Conservation (phyloP, 2,888 invertebrate species). For the Oxycera nigricornis region DNA sequence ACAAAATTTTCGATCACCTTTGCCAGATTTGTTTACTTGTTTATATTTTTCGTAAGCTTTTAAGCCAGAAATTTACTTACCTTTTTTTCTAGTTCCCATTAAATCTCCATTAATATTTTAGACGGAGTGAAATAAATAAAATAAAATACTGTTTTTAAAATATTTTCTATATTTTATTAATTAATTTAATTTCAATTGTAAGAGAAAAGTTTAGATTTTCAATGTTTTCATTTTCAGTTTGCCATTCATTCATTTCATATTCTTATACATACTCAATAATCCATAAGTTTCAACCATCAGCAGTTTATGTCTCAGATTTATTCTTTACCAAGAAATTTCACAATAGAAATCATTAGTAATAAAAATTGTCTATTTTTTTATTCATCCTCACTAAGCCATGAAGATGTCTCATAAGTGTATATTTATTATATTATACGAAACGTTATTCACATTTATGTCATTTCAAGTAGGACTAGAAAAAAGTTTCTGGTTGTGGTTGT, state of each 20-base stretch:
- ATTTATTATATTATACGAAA: background rate
- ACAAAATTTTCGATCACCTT: no score
- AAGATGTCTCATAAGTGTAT: slow-evolving; percentile 10
- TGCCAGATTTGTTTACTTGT: no score
- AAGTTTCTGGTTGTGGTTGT: background rate
- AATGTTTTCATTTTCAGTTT: background rate
- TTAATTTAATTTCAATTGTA: slow-evolving; percentile 28
- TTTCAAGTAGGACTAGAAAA: background rate
- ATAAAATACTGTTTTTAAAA: slow-evolving; percentile 1
- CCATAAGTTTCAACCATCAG: background rate
- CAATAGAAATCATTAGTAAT: slow-evolving; percentile 22
- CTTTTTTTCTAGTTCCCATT: background rate
- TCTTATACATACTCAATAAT: background rate
- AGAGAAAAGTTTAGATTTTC: slow-evolving; percentile 38
- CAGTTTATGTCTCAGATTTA: background rate
- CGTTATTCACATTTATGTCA: background rate
- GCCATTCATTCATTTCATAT: background rate
- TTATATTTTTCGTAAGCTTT: no score
- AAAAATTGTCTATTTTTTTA: slow-evolving; percentile 8
- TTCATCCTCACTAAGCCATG: slow-evolving; percentile 8
- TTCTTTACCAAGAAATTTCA: slow-evolving; percentile 9
- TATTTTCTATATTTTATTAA: slow-evolving; percentile 18
- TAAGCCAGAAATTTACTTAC: background rate
- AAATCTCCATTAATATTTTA: no score
- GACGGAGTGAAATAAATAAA: background rate